Conservation (phyloP, 2,888 invertebrate genomes). For the Hydraecia micacea region DNA sequence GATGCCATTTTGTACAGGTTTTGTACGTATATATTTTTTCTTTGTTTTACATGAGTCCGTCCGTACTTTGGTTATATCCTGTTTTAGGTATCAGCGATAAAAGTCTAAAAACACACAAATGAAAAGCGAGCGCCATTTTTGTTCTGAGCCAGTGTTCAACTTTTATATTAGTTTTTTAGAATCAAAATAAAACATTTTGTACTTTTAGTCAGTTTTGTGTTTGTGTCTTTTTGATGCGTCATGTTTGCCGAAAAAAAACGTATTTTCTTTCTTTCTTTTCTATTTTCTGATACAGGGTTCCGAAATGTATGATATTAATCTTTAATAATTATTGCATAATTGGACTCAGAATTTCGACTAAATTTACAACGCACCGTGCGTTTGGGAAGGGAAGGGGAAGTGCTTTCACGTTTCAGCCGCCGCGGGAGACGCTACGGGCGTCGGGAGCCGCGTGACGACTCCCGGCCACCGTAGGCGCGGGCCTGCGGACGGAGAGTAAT, state of each 20-base stretch:
- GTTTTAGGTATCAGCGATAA: conserved; percentile 11
- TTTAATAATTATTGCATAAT: background rate
- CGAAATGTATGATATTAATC: background rate
- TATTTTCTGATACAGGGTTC: background rate
- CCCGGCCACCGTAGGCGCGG: too few species aligned
- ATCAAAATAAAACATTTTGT: background rate
- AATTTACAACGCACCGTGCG: background rate
- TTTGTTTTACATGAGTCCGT: background rate
- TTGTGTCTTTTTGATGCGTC: too few species aligned
- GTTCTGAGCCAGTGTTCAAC: background rate
- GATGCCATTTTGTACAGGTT: background rate
- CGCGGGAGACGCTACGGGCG: too few species aligned
- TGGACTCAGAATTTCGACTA: background rate
- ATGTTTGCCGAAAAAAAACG: too few species aligned
- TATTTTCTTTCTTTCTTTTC: too few species aligned
- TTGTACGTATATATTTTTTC: background rate
- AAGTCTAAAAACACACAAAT: conserved; percentile 24
- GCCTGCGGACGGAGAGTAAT: too few species aligned
- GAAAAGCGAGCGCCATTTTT: conserved; percentile 1
- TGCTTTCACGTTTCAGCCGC: too few species aligned
- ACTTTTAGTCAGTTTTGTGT: too few species aligned
- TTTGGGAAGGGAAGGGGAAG: too few species aligned
- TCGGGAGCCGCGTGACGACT: too few species aligned
- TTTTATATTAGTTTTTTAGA: conserved; percentile 25
- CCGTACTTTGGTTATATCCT: conserved; percentile 21